A percentile compares a stretch with the other conserved stretches of the same genome.
Conservation (phyloP, 2,113 vertebrate genomes). For the Girardinichthys multiradiatus region DNA sequence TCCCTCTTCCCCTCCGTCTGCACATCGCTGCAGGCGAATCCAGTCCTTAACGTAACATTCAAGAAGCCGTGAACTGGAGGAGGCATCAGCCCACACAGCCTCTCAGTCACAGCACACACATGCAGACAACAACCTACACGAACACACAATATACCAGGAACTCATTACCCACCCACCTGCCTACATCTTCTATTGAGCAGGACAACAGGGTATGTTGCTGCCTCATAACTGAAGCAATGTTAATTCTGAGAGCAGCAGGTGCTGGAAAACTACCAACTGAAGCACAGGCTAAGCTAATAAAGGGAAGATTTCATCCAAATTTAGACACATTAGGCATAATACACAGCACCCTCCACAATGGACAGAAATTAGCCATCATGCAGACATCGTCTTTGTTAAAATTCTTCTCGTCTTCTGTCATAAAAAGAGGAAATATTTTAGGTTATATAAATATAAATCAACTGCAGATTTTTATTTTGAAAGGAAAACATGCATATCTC, state of each 20-base stretch:
- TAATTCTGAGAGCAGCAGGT: conserved; percentile 44
- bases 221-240: conserved; percentile 65
- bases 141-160: conserved; percentile 55
- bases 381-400: conserved; percentile 14
- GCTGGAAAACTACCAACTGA: conserved; percentile 53
- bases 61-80: conserved; percentile 68
- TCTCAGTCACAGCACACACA: conserved; percentile 58
- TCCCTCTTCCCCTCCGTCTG: conserved; percentile 12
- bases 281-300: conserved; percentile 61
- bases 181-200: conserved; percentile 60
- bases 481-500: conserved; percentile 10
- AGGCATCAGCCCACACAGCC: conserved; percentile 61
- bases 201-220: conserved; percentile 56
- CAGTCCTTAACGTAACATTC: conserved; percentile 66
- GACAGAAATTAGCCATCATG: conserved; percentile 36
- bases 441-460: no score
- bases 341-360: conserved; percentile 33
- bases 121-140: conserved; percentile 49
- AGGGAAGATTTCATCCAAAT: conserved; percentile 46
- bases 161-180: conserved; percentile 71
- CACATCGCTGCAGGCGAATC: conserved; percentile 44
- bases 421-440: conserved; percentile 29
- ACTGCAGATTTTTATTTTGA: conserved; percentile 17
- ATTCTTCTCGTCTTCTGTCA: conserved; percentile 23
- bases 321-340: conserved; percentile 46